These are phyloP conservation scores for Liolophura sinensis DNA, from an alignment of 1,140 invertebrate genomes.

Conservation along the genomic window DNA sequence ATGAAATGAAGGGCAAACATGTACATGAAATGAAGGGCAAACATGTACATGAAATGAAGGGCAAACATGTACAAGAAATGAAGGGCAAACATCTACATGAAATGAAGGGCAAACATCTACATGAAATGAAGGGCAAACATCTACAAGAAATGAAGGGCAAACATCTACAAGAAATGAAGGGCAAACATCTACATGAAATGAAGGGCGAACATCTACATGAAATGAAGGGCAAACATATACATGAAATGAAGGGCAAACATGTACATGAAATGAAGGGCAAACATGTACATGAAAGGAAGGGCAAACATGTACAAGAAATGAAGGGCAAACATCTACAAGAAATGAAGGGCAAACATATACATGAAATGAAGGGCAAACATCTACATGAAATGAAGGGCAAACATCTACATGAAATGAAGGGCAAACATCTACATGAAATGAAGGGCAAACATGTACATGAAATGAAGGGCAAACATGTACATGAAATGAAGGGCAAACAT, in stretches of 20 bases:
- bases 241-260: slow-evolving; percentile 54
- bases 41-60: no score
- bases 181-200: slow-evolving; percentile 58
- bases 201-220: slow-evolving; percentile 44
- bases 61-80: no score
- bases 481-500: slow-evolving; percentile 54
- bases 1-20: no score
- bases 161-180: slow-evolving; percentile 58
- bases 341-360: slow-evolving; percentile 44
- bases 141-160: slow-evolving; percentile 53
- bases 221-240: slow-evolving; percentile 44
- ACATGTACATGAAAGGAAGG: no score
- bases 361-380: slow-evolving; percentile 54
- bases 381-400: slow-evolving; percentile 54
- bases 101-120: no score
- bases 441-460: slow-evolving; percentile 44
- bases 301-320: no score
- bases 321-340: slow-evolving; percentile 40
- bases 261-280: slow-evolving; percentile 54
- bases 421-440: slow-evolving; percentile 58
- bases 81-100: no score
- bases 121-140: slow-evolving; percentile 54
- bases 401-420: slow-evolving; percentile 58
- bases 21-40: no score
- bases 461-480: slow-evolving; percentile 44